Evolutionary conservation across 2,888 invertebrate species (phyloP).

Genomic region (Pandemis heparana): DNA sequence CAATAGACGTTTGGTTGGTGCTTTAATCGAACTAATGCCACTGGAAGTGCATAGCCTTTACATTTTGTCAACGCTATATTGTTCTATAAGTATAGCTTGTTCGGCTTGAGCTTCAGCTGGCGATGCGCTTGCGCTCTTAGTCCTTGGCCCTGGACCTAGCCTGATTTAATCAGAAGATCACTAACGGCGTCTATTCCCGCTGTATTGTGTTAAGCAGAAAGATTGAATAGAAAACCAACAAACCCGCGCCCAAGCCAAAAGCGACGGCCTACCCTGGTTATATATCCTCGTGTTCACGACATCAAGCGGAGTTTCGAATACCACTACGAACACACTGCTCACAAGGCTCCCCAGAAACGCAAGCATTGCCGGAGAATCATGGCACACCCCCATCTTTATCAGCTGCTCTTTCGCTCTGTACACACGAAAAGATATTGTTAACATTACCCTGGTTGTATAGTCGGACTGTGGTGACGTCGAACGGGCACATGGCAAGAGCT

Average conservation of each 20-base stretch:
- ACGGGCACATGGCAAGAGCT: conserved; percentile 92
- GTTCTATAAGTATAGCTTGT: too few relatives aligned
- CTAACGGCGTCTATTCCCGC: background rate
- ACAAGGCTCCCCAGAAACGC: conserved; percentile 91
- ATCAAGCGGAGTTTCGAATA: conserved; percentile 95
- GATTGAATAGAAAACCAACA: conserved; percentile 22
- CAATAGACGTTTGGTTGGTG: too few relatives aligned
- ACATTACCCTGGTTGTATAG: conserved; percentile 93
- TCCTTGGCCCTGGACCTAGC: too few relatives aligned
- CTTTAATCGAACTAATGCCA: too few relatives aligned
- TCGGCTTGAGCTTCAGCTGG: too few relatives aligned
- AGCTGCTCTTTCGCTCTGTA: conserved; percentile 74
- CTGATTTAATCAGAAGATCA: background rate
- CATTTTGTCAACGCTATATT: too few relatives aligned
- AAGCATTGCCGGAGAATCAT: conserved; percentile 85
- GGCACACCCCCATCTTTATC: conserved; percentile 65
- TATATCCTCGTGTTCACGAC: conserved; percentile 94
- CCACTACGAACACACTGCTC: conserved; percentile 90
- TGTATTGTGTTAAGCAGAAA: conserved; percentile 14
- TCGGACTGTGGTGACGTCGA: conserved; percentile 94
- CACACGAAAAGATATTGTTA: conserved; percentile 40
- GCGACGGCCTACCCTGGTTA: conserved; percentile 89
- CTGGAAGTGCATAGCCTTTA: too few relatives aligned
- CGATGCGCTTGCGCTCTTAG: too few relatives aligned
- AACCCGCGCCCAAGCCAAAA: conserved; percentile 22